Evolutionary conservation across 2,888 invertebrate species (phyloP), one percentile per base, ranked within the genome.

Genomic region (Papilio elwesi): DNA sequence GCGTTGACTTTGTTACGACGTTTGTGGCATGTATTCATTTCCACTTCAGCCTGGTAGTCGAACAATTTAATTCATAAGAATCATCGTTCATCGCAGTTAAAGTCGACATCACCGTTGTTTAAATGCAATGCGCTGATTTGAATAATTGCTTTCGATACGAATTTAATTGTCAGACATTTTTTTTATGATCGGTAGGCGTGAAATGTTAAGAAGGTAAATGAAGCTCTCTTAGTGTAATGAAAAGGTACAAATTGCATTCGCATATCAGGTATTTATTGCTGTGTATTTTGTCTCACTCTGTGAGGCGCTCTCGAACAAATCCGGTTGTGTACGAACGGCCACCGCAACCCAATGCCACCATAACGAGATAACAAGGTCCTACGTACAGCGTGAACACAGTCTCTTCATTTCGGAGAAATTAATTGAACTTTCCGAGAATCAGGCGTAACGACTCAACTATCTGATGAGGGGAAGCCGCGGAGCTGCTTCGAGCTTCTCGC

Each of bases 401-500:
- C 80, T 82, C 83, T 82, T 81, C 77, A 81, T 85, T 91, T 91
- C 90, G 85, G 83, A 86, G 92, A 92, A 91, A 89, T 87, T 88
- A 89, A 90, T 87, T 87, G 86, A 85, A 85, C 78, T 87, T 92
- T 89, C 89, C 79, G 78, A 87, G 91, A 92, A 91, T 78, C 75
- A 80, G 80, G 81, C 80, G 84, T 82, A 83, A 86, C 85, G 86
- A 85, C 87, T 87, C 85, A 86, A 86, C 87, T 87, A 89, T 90
- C 87, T 85, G 85, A 86, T 87, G 81, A 84, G 84, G 81, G 82
- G 76, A 79, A 77, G 76, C 75, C 78, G 77, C 73, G 71, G 74
- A 68, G 57, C 66, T 62, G 51, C 67, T 67, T 68, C 65, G 49
- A 51, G 65, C 43, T 68, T 74, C 75, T 75, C 71, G 73, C 74